Percentiles rank a stretch among this genome's conserved stretches.
phyloP scores from a whole-genome alignment of 2,888 invertebrate species.

The Noctua janthe region DNA sequence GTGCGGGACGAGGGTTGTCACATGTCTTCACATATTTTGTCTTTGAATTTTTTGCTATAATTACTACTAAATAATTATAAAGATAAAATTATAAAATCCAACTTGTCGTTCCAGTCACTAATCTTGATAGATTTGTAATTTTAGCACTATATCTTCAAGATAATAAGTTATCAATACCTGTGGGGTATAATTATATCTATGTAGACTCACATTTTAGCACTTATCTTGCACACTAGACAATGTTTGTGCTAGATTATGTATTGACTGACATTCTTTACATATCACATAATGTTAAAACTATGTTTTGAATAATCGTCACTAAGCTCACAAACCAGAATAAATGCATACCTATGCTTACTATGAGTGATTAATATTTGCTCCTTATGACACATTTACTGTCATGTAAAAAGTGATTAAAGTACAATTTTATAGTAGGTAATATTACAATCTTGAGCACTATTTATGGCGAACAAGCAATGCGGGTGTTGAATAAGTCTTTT shows the following conservation, averaged over 20 bases:
- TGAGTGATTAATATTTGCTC: background rate
- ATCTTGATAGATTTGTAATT: constrained; percentile 13
- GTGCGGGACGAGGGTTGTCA: background rate
- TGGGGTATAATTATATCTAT: background rate
- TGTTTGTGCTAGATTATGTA: constrained; percentile 29
- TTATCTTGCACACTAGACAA: constrained; percentile 22
- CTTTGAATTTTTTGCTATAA: background rate
- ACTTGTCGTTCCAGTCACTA: background rate
- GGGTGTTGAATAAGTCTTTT: background rate
- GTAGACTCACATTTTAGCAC: background rate
- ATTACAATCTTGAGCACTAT: background rate
- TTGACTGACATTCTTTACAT: constrained; percentile 10
- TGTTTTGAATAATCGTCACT: constrained; percentile 27
- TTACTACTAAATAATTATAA: background rate
- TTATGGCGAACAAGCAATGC: background rate
- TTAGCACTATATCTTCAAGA: constrained; percentile 15
- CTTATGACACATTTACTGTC: background rate
- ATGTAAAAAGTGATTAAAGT: background rate
- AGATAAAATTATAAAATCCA: background rate
- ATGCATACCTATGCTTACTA: constrained; percentile 9
- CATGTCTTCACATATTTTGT: background rate
- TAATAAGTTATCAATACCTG: background rate
- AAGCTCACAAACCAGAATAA: constrained; percentile 7
- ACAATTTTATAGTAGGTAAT: background rate
- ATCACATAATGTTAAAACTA: constrained; percentile 21